phyloP scores from a whole-genome alignment of 1,140 invertebrate genomes.

The Triops cancriformis region DNA sequence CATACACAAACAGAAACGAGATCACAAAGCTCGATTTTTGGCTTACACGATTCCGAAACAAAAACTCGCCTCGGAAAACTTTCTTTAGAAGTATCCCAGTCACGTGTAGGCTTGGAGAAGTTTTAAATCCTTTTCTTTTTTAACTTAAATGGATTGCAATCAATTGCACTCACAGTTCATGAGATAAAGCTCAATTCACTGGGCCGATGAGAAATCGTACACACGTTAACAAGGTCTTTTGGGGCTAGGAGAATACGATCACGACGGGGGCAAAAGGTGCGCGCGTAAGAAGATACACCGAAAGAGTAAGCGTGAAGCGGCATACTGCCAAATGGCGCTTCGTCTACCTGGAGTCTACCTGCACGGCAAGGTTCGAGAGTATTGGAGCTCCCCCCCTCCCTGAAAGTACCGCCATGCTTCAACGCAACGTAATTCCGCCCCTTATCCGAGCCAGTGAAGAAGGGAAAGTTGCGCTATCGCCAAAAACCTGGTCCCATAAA shows the following conservation, averaged over 20 bases:
- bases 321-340: neutral
- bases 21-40: too few relatives aligned
- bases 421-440: neutral
- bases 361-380: neutral
- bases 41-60: too few relatives aligned
- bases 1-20: neutral
- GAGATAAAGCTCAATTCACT: too few relatives aligned
- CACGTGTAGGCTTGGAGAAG: too few relatives aligned
- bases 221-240: too few relatives aligned
- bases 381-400: too few relatives aligned
- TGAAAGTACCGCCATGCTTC: neutral
- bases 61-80: too few relatives aligned
- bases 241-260: neutral
- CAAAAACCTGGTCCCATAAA: neutral
- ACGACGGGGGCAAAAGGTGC: neutral
- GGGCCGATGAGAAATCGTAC: too few relatives aligned
- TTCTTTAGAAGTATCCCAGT: too few relatives aligned
- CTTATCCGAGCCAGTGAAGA: neutral
- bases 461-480: neutral
- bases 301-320: constrained; percentile 13
- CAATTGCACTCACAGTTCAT: too few relatives aligned
- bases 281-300: neutral
- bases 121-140: too few relatives aligned
- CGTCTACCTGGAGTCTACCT: constrained; percentile 3
- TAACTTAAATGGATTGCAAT: too few relatives aligned